A percentile compares a stretch with the other conserved stretches of the same genome.
phyloP scores from a whole-genome alignment of 2,888 invertebrate genomes.

The Heliothis peltigera region DNA sequence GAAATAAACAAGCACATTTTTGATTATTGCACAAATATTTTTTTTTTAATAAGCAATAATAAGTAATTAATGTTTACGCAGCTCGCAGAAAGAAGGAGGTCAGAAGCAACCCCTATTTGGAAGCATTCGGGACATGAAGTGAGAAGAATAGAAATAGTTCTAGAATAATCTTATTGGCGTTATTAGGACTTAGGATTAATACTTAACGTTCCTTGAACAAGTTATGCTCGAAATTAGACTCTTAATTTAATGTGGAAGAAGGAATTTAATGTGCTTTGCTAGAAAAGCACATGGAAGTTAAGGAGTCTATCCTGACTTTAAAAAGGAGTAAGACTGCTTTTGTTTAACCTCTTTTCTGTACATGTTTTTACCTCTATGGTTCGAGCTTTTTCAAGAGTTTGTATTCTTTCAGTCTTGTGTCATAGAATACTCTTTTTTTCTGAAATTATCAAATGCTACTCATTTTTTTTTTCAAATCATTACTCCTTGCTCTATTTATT shows the following conservation, averaged over 20 bases:
- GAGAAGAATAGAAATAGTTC: conserved; percentile 68
- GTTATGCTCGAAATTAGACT: conserved; percentile 29
- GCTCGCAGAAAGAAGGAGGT: conserved; percentile 73
- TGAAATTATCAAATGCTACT: conserved; percentile 38
- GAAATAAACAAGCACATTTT: conserved; percentile 19
- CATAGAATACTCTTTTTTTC: conserved; percentile 40
- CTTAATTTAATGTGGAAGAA: conserved; percentile 10
- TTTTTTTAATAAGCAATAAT: conserved; percentile 43
- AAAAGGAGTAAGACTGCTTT: conserved; percentile 39
- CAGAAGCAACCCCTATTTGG: conserved; percentile 74
- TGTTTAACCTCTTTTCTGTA: conserved; percentile 24
- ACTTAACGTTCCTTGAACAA: conserved; percentile 41
- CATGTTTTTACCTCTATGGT: conserved; percentile 2
- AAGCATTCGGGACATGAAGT: conserved; percentile 61
- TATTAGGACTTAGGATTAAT: conserved; percentile 60
- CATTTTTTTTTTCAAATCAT: conserved; percentile 3
- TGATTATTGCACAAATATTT: conserved; percentile 28
- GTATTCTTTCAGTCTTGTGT: neutral
- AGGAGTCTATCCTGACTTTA: conserved; percentile 45
- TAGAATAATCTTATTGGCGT: conserved; percentile 61
- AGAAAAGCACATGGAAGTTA: conserved; percentile 6
- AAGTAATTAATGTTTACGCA: conserved; percentile 65
- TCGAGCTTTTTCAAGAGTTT: neutral
- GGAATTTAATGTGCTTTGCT: neutral
- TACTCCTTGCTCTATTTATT: conserved; percentile 2